Evolutionary conservation across 1,140 invertebrate species (phyloP).

Genomic region (Cyphomyrmex costatus): DNA sequence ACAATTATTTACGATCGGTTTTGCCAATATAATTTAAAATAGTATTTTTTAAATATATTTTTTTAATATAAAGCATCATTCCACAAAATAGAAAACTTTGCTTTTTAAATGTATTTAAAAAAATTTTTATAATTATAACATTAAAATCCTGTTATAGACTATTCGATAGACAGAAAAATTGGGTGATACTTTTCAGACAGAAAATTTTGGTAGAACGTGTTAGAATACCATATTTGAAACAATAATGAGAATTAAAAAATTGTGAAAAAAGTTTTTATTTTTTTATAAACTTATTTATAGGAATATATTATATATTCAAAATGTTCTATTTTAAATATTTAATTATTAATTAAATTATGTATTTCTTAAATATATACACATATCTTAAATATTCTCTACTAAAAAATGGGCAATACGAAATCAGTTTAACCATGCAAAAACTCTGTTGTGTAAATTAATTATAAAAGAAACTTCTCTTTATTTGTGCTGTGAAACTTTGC

Average conservation of each 20-base stretch:
- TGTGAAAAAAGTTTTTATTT: background rate
- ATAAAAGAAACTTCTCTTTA: slow-evolving; percentile 4
- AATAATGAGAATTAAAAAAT: slow-evolving; percentile 1
- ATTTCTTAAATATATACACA: background rate
- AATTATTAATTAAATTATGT: slow-evolving; percentile 13
- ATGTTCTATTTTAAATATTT: background rate
- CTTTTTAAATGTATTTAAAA: background rate
- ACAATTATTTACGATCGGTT: slow-evolving; percentile 4
- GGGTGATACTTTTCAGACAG: slow-evolving; percentile 18
- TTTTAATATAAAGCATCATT: background rate
- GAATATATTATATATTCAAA: background rate
- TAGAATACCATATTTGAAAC: background rate
- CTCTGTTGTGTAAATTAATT: background rate
- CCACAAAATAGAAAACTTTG: background rate
- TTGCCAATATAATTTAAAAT: slow-evolving; percentile 1
- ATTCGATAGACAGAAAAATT: slow-evolving; percentile 46
- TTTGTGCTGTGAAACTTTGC: slow-evolving; percentile 7
- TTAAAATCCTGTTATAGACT: slow-evolving; percentile 44
- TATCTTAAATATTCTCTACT: background rate
- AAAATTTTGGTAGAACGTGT: slow-evolving; percentile 34
- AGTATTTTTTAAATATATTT: background rate
- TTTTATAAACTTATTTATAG: background rate
- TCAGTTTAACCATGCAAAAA: background rate
- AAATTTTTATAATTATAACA: background rate
- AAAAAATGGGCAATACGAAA: background rate